Base-by-base conservation (phyloP, 2,113 vertebrate species). In the Todiramphus chloris region DNA sequence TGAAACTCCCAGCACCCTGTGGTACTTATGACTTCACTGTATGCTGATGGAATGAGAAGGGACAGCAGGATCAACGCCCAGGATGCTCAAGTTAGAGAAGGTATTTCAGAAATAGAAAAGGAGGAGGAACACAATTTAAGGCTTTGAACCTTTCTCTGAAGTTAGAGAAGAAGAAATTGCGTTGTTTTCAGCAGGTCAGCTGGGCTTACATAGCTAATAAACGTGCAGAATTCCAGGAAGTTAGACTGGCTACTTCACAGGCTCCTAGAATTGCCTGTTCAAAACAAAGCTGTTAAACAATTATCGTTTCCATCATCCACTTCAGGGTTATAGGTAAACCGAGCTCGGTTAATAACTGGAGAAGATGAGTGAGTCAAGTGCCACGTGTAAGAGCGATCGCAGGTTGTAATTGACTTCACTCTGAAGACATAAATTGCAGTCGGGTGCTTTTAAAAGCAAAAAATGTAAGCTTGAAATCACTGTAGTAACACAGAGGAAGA, bases 271-370 rank as follows among this genome's bases (percentile, higher is more conserved):
- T 24, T 66, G 15, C 41, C 25, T 46, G 12, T 35, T 66, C 39
- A 83, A 56, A 91, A 66, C 59, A 85, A 89, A 89, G 83, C 83
- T 80, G 74, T 85, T 82, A 76, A 84, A 73, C 48, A 66, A 23
- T 69, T 15, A 56, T 1, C 2, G 37, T 73, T 92, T 73, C 56
- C 68, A n/a, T 39, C 48, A 77, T 60, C 55, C 53, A 28, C 64
- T 68, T 50, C 35, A 64, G 48, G 72, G 15, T 66, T 60, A 19
- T 10, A 90, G 60, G 60, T 82, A 41, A 83, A 83, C 58, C 31
- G 59, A 78, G 48, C 28, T 80, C 56, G 44, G 53, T 18, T 63
- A 67, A 39, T 88, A 87, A 74, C 46, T 63, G 58, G 55, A 76
- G 73, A 77, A 68, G 51, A 77, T 63, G 75, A 44, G 72, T 31